Percentiles rank a stretch among this genome's conserved stretches.
Evolutionary conservation across 2,113 vertebrate species (phyloP).

Genomic region (Todiramphus saurophagus): DNA sequence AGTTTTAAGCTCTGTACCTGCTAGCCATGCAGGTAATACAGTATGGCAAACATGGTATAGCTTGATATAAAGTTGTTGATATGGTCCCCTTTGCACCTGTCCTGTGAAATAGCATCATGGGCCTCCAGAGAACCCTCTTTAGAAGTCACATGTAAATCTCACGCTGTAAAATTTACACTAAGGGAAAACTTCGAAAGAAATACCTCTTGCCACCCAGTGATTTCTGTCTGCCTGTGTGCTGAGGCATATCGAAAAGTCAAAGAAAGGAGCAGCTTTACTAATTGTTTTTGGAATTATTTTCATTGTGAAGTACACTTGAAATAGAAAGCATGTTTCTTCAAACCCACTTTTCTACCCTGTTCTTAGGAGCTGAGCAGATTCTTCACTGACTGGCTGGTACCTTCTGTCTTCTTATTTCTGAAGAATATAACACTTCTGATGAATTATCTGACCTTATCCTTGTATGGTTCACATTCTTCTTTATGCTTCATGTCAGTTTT

Average conservation of each 20-base stretch:
- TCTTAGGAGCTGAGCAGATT: neutral
- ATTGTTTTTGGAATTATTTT: neutral
- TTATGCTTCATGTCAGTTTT: neutral
- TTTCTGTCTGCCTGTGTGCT: neutral
- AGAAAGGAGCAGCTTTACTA: neutral
- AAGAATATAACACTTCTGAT: neutral
- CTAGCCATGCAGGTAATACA: neutral
- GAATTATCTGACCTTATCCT: neutral
- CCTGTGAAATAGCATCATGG: neutral
- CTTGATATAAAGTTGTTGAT: neutral
- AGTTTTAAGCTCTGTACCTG: neutral
- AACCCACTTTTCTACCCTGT: accelerated
- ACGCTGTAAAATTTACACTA: neutral
- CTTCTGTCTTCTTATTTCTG: neutral
- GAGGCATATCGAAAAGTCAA: neutral
- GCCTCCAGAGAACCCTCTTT: neutral
- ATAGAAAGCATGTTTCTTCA: neutral
- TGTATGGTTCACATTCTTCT: neutral
- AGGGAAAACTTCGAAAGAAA: neutral
- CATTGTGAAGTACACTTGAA: neutral
- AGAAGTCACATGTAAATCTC: neutral
- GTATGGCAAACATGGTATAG: neutral
- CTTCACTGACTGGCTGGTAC: neutral
- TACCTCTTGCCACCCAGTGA: neutral
- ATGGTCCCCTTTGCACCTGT: neutral